phyloP scores from a whole-genome alignment of 2,113 vertebrate species.

The Equus quagga region DNA sequence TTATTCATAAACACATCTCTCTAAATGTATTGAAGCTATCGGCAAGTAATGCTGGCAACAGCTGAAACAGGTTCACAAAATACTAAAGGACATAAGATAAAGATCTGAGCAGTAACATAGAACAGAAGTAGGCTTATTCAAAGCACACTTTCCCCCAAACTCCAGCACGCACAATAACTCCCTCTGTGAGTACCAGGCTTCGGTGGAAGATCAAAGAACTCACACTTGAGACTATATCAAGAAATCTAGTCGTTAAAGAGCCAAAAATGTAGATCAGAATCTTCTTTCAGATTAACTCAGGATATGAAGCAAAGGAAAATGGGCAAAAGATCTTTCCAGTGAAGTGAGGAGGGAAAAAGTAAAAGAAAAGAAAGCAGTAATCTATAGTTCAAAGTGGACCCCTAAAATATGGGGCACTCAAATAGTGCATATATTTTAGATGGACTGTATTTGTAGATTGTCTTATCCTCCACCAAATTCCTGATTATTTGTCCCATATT shows the following conservation, averaged over 20 bases:
- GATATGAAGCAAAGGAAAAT: conserved; percentile 59
- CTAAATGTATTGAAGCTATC: conserved; percentile 29
- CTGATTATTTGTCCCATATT: background rate
- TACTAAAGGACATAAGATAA: conserved; percentile 55
- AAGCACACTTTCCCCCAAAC: conserved; percentile 60
- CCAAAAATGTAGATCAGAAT: conserved; percentile 76
- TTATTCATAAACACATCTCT: conserved; percentile 49
- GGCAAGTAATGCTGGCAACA: conserved; percentile 34
- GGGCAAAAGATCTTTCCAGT: conserved; percentile 15
- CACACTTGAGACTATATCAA: conserved; percentile 54
- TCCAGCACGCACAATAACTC: conserved; percentile 46
- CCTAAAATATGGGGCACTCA: background rate
- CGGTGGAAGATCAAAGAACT: conserved; percentile 70
- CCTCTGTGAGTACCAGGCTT: conserved; percentile 65
- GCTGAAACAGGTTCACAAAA: conserved; percentile 68
- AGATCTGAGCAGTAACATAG: conserved; percentile 62
- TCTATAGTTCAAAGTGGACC: background rate
- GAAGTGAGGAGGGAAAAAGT: background rate
- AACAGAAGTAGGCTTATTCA: conserved; percentile 68
- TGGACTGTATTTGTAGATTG: background rate
- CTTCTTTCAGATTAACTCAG: conserved; percentile 66
- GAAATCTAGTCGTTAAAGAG: conserved; percentile 68
- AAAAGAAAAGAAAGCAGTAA: conserved; percentile 2
- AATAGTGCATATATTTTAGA: background rate
- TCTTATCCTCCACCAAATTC: background rate